A percentile compares a stretch with the other conserved stretches of the same genome.
Conservation (phyloP, 2,113 vertebrate genomes). For the Sander vitreus region DNA sequence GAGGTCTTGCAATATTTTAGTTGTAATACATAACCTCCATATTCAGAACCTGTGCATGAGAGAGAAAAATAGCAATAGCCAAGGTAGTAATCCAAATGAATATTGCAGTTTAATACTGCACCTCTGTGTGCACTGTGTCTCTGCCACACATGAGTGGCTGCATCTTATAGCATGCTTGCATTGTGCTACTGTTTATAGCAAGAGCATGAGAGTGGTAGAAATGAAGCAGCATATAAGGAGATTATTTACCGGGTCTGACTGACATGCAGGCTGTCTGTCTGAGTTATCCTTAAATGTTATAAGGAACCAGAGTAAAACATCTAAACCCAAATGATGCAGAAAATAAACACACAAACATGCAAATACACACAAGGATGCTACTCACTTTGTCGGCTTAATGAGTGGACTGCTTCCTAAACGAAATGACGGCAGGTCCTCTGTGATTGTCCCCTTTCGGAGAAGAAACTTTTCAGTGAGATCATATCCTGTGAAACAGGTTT, state of each 20-base stretch:
- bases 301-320: background rate
- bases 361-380: slow-evolving; percentile 52
- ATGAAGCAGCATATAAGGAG: slow-evolving; percentile 23
- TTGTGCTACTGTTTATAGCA: background rate
- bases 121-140: background rate
- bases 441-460: slow-evolving; percentile 86
- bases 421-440: slow-evolving; percentile 88
- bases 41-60: background rate
- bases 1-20: slow-evolving; percentile 5
- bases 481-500: slow-evolving; percentile 87
- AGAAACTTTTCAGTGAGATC: slow-evolving; percentile 94
- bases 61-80: slow-evolving; percentile 1
- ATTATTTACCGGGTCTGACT: slow-evolving; percentile 28
- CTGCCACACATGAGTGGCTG: slow-evolving; percentile 21
- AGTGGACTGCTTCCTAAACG: slow-evolving; percentile 91
- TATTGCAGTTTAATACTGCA: slow-evolving; percentile 7
- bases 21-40: slow-evolving; percentile 9
- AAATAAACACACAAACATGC: background rate
- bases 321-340: slow-evolving; percentile 10
- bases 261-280: slow-evolving; percentile 19
- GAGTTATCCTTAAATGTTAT: slow-evolving; percentile 15
- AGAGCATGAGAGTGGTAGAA: background rate
- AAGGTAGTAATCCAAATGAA: slow-evolving; percentile 18
- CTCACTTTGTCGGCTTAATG: slow-evolving; percentile 90
- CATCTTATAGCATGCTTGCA: slow-evolving; percentile 3